Evolutionary conservation across 2,113 vertebrate genomes (phyloP).

Genomic region (Dicerorhinus sumatrensis): DNA sequence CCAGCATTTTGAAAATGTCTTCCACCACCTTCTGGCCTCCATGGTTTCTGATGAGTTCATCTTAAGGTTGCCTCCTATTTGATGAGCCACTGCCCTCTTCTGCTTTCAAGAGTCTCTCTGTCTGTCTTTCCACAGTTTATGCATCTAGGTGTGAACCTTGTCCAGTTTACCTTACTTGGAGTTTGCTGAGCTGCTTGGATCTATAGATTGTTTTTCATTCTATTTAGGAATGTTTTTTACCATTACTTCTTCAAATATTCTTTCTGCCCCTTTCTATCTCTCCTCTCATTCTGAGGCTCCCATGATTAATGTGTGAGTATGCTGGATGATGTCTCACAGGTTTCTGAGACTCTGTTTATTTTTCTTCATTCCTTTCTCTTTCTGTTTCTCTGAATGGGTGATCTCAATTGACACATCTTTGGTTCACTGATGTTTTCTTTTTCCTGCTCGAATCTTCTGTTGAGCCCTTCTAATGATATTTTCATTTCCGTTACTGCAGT

Average conservation of each 20-base stretch:
- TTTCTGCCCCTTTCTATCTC: neutral
- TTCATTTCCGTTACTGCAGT: neutral
- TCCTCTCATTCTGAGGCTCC: neutral
- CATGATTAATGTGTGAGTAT: rapidly evolving
- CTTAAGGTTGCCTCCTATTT: neutral
- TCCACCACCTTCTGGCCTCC: neutral
- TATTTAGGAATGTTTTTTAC: neutral
- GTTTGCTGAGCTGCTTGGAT: neutral
- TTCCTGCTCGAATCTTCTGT: neutral
- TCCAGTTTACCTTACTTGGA: neutral
- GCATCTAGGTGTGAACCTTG: neutral
- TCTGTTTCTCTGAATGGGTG: neutral
- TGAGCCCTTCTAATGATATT: neutral
- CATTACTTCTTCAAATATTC: neutral
- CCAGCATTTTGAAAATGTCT: neutral
- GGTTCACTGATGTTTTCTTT: neutral
- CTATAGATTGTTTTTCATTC: neutral
- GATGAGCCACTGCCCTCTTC: neutral
- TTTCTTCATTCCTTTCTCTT: neutral
- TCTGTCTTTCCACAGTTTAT: neutral
- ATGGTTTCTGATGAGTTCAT: too few relatives aligned
- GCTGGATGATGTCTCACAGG: neutral
- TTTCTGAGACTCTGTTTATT: neutral
- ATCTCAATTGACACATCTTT: neutral
- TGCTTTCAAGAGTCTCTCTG: neutral